Evolutionary conservation across 2,888 invertebrate species (phyloP), one percentile per base, ranked within the genome.

Genomic region (Hyposoter didymator): DNA sequence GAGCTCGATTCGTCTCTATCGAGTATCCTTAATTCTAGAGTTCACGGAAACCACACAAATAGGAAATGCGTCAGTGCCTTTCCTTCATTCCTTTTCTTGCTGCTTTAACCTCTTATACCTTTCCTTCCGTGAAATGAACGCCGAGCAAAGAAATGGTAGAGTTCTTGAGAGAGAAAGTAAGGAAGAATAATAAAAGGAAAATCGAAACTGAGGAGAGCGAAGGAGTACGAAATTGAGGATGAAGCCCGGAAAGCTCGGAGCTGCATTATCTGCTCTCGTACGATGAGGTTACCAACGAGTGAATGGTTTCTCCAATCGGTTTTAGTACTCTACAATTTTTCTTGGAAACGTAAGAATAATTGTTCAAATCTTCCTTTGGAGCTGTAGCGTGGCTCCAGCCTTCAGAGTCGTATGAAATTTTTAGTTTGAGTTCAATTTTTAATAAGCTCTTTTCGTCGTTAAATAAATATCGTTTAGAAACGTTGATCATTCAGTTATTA

Each of bases 1-100:
- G 59, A 35, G 32, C 19, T 64, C 76, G 59, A 81, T 84, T 78
- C 73, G 72, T 84, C 81, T 76, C 35, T 76, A 59, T 81, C 67
- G 67, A 78, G 19, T 80, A 78, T 59, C 47, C 19, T 75, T 72
- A 45, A 66, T 64, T 80, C 72, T 66, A 45, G 22, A 72, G 52
- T 70, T 76, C 52, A 43, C 64, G 32, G 64, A 45, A 52, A 14
- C 69, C 32, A 70, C 70, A 47, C 62, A 45, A 43, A 76, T 43
- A 45, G 69, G 47, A 17, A 76, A 82, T 76, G 52, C 70, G 82
- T 43, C 64, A 17, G 43, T 76, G 64, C 52, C 64, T 82, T 70
- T 70, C 32, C 62, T 72, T 67, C 76, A 10, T 64, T 62, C 28
- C n/a, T 75, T 39, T 35, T 69, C 62, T 39, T 35, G 3, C 12